Base-by-base conservation (phyloP, 2,888 invertebrate genomes). In the Enchytraeus crypticus region DNA sequence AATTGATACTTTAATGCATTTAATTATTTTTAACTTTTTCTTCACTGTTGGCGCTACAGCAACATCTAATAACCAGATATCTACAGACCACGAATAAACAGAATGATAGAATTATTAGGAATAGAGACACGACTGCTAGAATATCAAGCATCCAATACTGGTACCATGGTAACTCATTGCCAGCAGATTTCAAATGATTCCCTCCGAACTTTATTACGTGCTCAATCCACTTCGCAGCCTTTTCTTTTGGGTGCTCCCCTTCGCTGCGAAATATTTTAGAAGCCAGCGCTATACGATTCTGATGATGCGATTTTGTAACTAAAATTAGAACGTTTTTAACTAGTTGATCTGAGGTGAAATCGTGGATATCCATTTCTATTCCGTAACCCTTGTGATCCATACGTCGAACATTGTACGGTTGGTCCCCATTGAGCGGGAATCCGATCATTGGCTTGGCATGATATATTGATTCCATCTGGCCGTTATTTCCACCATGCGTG, bases 141-240 rank as follows among this genome's bases (percentile, higher is more conserved):
- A 62, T 45, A 30, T 71, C 71, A 32, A 71, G 53, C 51, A 65
- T 55, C 33, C 63, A 59, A 55, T 66, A 70, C 38, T 68, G 66
- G 51, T 66, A 69, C 62, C 64, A 59, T 8, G 70, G 66, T 60
- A 71, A 59, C 53, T 68, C 64, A 38, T 62, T 58, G 14, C 62
- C 60, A 23, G 57, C 14, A 5, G 70, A 65, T 18, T 65, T 64
- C 57, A 72, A 59, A 49, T 70, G 68, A 14, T 57, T 63, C 4
- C 69, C 69, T 18, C 71, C 72, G 61, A 67, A 68, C 63, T 66
- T 64, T 5, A 71, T 64, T 49, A 71, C 66, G 59, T 71, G 70
- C 54, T 72, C 71, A 21, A 72, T 58, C 69, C 69, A 70, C 45
- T 60, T 67, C 5, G 69, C 67, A 2, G 67, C 70, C 51, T 65